Evolutionary conservation across 2,113 vertebrate species (phyloP), one percentile per base, ranked within the genome.

Genomic region (Clarias batrachus): DNA sequence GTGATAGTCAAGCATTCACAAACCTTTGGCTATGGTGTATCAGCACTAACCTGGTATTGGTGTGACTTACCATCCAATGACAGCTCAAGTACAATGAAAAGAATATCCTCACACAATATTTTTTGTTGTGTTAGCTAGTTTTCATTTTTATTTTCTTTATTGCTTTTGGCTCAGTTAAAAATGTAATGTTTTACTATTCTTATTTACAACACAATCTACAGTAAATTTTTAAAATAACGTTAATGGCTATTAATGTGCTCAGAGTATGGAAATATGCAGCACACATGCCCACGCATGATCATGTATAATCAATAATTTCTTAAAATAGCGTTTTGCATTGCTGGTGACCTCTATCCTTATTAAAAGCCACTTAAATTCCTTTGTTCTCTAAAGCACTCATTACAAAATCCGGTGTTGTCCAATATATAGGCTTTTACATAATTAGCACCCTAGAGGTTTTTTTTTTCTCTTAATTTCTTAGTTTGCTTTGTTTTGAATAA

Each of bases 341-440:
- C 90, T 93, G 92, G 92, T 94, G 94, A 93, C 93, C 93, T 95
- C 89, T 90, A 87, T 91, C 92, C 93, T 94, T 95, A 94, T 95
- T 95, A 95, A 94, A 92, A 94, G 94, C 92, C 93, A 93, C 93
- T 95, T 95, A 95, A 94, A 94, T 95, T 95, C 94, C 94, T 94
- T 95, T 94, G 93, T 95, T 95, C 94, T 94, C 94, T 93, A 94
- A 93, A 94, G 94, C 92, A 91, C 93, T 95, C 94, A 95, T 94
- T 95, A 95, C 95, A 91, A 90, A 94, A 94, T 94, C 93, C 93
- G 92, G 92, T 93, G 92, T 90, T 93, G 93, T 95, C 93, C 93
- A 93, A 95, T 94, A 92, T 95, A 93, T 94, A 94, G 94, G 95
- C 95, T 94, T 95, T 95, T 95, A 93, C 94, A 95, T 95, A 95